These are phyloP conservation scores for Eretmocerus hayati DNA, from an alignment of 2,888 invertebrate genomes.

Conservation along the genomic window DNA sequence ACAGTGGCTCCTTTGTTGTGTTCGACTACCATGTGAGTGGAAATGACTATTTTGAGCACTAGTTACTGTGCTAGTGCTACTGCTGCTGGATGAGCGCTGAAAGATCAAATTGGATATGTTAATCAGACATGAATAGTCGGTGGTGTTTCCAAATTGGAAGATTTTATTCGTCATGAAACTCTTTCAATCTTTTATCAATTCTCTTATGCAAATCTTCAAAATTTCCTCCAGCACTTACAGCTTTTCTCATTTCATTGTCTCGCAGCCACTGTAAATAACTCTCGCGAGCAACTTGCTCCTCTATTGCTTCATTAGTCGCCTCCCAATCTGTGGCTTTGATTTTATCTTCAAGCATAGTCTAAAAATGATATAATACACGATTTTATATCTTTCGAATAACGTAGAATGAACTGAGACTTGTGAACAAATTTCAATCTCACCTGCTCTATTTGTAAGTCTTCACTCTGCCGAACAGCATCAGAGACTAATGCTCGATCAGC, in stretches of 20 bases:
- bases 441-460: conserved; percentile 74
- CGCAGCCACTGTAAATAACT: conserved; percentile 75
- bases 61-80: conserved; percentile 41
- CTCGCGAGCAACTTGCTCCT: conserved; percentile 79
- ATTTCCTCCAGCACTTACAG: conserved; percentile 44
- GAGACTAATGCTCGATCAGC: conserved; percentile 64
- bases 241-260: conserved; percentile 56
- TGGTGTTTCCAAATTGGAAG: background rate
- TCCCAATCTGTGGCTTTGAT: conserved; percentile 85
- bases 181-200: background rate
- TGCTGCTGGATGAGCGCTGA: conserved; percentile 40
- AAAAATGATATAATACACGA: conserved; percentile 13
- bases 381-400: background rate
- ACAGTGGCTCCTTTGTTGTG: conserved; percentile 36
- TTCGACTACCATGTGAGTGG: conserved; percentile 37
- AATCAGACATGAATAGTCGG: background rate
- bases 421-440: conserved; percentile 38
- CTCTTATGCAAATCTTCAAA: background rate
- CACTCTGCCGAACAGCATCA: conserved; percentile 70
- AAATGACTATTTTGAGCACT: conserved; percentile 42
- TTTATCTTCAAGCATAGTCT: conserved; percentile 88
- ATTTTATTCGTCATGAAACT: background rate
- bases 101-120: conserved; percentile 7
- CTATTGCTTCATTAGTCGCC: conserved; percentile 83
- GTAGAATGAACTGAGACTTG: background rate